Conservation (phyloP, 2,797 vertebrate species). For the Protonibea diacanthus region DNA sequence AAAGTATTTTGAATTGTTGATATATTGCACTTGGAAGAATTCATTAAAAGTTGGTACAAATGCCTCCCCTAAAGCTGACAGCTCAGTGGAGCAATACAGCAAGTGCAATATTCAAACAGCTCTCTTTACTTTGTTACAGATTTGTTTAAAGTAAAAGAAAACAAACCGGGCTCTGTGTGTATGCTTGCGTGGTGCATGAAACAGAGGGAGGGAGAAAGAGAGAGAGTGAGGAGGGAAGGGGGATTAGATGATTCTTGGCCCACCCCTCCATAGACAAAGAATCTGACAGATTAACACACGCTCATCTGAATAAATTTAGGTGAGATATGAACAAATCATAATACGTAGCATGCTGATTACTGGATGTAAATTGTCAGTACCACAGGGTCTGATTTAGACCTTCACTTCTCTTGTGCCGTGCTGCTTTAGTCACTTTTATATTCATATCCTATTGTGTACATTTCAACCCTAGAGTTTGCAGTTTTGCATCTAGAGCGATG, state of each 20-base stretch:
- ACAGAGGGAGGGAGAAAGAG: neutral
- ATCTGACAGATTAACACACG: neutral
- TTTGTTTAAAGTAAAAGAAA: conserved; percentile 60
- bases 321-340: neutral
- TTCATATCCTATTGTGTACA: neutral
- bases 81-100: conserved; percentile 54
- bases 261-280: conserved; percentile 6
- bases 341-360: neutral
- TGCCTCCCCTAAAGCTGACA: conserved; percentile 54
- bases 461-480: neutral
- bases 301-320: neutral
- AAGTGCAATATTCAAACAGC: conserved; percentile 51
- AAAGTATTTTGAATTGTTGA: conserved; percentile 50
- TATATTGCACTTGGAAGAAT: conserved; percentile 56
- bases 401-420: neutral
- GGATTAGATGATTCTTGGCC: neutral
- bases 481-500: neutral
- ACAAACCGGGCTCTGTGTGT: conserved; percentile 50
- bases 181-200: conserved; percentile 32
- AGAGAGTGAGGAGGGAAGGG: neutral
- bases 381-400: conserved; percentile 16
- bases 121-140: conserved; percentile 58
- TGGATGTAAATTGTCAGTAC: conserved; percentile 1
- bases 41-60: conserved; percentile 61
- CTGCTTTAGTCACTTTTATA: conserved; percentile 29